These are phyloP conservation scores for Mactromeris polynyma DNA, from an alignment of 2,888 invertebrate genomes.

Conservation along the genomic window DNA sequence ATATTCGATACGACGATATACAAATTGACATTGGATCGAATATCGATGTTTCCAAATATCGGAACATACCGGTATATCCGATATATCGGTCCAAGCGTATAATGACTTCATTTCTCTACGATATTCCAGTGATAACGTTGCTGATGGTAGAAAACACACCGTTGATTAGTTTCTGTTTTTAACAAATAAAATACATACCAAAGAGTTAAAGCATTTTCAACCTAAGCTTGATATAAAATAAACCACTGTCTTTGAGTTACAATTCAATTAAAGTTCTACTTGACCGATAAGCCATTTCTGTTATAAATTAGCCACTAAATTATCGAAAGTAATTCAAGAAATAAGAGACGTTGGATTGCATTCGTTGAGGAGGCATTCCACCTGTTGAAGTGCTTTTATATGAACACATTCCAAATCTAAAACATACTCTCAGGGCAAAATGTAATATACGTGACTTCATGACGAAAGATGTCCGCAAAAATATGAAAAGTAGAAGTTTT, in stretches of 20 bases:
- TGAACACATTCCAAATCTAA: not conserved
- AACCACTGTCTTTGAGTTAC: not conserved
- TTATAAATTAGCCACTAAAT: not conserved
- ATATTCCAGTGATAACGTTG: too few relatives aligned
- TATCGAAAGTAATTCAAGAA: not conserved
- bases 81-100: too few relatives aligned
- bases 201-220: not conserved
- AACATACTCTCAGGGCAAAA: not conserved
- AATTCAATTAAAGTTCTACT: constrained; percentile 10
- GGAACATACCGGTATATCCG: too few relatives aligned
- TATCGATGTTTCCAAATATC: too few relatives aligned
- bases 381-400: not conserved
- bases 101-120: too few relatives aligned
- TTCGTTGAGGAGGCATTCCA: not conserved
- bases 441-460: not conserved
- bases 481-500: not conserved
- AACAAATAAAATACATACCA: not conserved
- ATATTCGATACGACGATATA: too few relatives aligned
- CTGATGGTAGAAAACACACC: too few relatives aligned
- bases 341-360: not conserved
- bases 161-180: too few relatives aligned
- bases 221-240: not conserved
- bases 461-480: not conserved
- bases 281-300: not conserved
- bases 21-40: too few relatives aligned